Percentiles rank a stretch among this genome's conserved stretches.
Conservation (phyloP, 2,888 invertebrate species). For the Mimas tiliae region DNA sequence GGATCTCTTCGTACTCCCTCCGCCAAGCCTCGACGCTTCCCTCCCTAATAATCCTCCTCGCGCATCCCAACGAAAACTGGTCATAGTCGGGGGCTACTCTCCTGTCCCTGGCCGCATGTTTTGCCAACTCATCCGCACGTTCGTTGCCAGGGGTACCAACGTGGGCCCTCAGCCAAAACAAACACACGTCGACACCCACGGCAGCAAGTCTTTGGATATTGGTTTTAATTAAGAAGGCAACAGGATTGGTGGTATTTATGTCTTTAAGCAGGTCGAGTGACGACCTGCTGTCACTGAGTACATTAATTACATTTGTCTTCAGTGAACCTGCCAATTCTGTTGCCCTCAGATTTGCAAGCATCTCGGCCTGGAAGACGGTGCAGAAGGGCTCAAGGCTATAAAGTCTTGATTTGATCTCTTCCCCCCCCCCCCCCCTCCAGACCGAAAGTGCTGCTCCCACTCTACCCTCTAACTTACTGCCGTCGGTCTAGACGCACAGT, state of each 20-base stretch:
- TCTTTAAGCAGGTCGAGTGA: no score
- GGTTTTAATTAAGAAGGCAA: not conserved
- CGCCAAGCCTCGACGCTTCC: not conserved
- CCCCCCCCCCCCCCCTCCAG: not conserved
- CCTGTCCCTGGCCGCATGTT: no score
- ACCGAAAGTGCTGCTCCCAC: not conserved
- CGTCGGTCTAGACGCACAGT: conserved; percentile 25
- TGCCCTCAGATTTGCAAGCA: conserved; percentile 10
- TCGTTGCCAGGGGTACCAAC: no score
- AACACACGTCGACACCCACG: no score
- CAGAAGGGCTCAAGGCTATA: no score
- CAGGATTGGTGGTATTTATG: no score
- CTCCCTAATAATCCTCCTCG: not conserved
- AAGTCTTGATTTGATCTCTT: not conserved
- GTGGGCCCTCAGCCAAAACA: no score
- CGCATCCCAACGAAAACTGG: not conserved
- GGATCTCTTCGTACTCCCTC: not conserved
- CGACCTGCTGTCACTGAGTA: not conserved
- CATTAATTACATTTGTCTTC: not conserved
- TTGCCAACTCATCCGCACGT: no score
- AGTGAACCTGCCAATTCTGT: not conserved
- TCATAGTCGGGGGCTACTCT: not conserved
- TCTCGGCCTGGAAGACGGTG: conserved; percentile 15
- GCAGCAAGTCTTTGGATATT: no score
- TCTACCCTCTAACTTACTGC: conserved; percentile 1